Percentiles rank a stretch among this genome's conserved stretches.
These are phyloP conservation scores for Hydropsyche betteni DNA, from an alignment of 2,888 invertebrate species.

Conservation along the genomic window DNA sequence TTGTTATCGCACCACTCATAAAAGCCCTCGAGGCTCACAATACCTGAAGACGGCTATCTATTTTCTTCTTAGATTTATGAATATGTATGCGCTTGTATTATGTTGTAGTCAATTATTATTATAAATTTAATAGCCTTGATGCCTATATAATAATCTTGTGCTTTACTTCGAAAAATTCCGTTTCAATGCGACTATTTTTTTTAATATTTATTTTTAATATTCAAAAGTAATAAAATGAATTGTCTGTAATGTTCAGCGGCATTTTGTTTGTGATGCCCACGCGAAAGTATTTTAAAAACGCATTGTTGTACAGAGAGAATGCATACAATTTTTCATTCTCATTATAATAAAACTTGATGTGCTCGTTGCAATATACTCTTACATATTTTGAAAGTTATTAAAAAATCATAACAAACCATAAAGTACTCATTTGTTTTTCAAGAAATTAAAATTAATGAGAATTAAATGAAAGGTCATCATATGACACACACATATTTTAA, in stretches of 20 bases:
- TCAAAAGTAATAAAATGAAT: too few species aligned
- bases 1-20: constrained; percentile 10
- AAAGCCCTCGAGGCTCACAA: constrained; percentile 12
- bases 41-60: constrained; percentile 2
- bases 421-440: background rate
- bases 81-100: too few species aligned
- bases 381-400: background rate
- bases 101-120: too few species aligned
- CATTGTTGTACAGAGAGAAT: constrained; percentile 25
- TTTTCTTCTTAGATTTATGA: too few species aligned
- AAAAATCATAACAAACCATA: too few species aligned
- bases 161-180: too few species aligned
- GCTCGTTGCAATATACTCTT: background rate
- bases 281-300: constrained; percentile 11
- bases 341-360: constrained; percentile 1
- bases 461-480: background rate
- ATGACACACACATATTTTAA: too few species aligned
- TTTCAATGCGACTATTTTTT: too few species aligned
- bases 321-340: constrained; percentile 7
- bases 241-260: background rate
- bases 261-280: constrained; percentile 33
- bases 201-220: too few species aligned
- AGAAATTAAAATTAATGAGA: background rate
- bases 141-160: too few species aligned
- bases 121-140: too few species aligned